These are phyloP conservation scores for Mesocricetus auratus DNA, from an alignment of 2,113 vertebrate species.

Conservation along the genomic window DNA sequence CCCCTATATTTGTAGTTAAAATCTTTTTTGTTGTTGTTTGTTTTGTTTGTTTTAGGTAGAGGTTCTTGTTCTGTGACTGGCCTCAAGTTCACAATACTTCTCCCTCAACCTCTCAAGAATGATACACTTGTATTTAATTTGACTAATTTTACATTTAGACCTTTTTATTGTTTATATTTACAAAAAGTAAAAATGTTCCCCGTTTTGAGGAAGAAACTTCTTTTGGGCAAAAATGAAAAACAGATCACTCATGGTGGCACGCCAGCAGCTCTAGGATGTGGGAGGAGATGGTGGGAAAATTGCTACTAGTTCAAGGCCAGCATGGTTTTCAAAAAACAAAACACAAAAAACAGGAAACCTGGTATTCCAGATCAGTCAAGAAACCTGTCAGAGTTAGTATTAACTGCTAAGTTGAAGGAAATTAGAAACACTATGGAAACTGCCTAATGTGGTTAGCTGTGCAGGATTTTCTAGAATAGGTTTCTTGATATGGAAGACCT, in stretches of 20 bases:
- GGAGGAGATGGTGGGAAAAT: background rate
- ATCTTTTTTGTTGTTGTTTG: background rate
- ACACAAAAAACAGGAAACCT: background rate
- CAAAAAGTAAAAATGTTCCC: background rate
- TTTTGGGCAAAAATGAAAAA: constrained; percentile 1
- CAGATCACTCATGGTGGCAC: background rate
- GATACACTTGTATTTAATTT: constrained; percentile 27
- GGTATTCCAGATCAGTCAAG: too few species aligned
- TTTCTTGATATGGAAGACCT: background rate
- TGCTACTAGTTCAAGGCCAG: too few species aligned
- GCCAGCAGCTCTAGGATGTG: too few species aligned
- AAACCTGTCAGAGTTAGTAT: background rate
- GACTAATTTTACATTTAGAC: constrained; percentile 23
- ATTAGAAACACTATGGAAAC: background rate
- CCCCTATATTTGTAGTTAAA: background rate
- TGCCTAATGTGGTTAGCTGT: background rate
- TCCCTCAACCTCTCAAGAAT: too few species aligned
- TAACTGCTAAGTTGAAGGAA: background rate
- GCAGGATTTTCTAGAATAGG: background rate
- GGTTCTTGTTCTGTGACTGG: background rate
- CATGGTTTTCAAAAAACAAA: background rate
- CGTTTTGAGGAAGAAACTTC: background rate
- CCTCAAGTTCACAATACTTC: background rate
- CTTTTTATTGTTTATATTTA: background rate
- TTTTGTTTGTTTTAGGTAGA: background rate